These are phyloP conservation scores for Aphidoletes aphidimyza DNA, from an alignment of 2,888 invertebrate genomes.

Conservation along the genomic window DNA sequence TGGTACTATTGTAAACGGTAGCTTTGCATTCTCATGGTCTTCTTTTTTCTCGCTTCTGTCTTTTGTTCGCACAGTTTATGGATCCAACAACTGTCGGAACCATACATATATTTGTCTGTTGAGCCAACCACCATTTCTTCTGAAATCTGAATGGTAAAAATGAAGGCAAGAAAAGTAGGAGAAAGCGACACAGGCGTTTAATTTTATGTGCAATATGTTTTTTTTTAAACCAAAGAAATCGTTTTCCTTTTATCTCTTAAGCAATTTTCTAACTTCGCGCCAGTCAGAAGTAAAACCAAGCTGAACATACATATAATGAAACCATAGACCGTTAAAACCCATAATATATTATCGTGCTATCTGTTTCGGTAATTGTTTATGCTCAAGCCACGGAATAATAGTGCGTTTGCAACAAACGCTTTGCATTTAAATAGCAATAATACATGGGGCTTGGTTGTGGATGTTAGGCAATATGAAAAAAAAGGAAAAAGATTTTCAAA, in stretches of 20 bases:
- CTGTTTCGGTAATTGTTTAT: slow-evolving; percentile 22
- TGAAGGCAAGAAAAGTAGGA: too few species aligned
- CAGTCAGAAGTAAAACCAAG: not conserved
- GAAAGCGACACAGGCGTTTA: not conserved
- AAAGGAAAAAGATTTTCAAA: slow-evolving; percentile 13
- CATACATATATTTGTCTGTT: not conserved
- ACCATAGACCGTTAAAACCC: not conserved
- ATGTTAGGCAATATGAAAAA: not conserved
- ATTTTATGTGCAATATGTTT: slow-evolving; percentile 3
- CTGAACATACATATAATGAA: not conserved
- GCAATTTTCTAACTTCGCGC: not conserved
- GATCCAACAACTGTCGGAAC: not conserved
- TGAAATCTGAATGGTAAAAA: not conserved
- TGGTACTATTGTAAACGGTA: not conserved
- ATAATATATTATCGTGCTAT: slow-evolving; percentile 30
- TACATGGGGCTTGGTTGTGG: not conserved
- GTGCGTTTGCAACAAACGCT: not conserved
- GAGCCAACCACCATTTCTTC: slow-evolving; percentile 6
- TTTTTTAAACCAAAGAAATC: not conserved
- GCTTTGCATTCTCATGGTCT: not conserved
- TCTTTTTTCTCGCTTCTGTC: not conserved
- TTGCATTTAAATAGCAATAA: slow-evolving; percentile 28
- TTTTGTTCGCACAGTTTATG: not conserved
- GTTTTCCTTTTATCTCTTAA: not conserved
- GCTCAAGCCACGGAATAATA: not conserved